Evolutionary conservation across 1,140 invertebrate genomes (phyloP).

Genomic region (Cherax destructor): DNA sequence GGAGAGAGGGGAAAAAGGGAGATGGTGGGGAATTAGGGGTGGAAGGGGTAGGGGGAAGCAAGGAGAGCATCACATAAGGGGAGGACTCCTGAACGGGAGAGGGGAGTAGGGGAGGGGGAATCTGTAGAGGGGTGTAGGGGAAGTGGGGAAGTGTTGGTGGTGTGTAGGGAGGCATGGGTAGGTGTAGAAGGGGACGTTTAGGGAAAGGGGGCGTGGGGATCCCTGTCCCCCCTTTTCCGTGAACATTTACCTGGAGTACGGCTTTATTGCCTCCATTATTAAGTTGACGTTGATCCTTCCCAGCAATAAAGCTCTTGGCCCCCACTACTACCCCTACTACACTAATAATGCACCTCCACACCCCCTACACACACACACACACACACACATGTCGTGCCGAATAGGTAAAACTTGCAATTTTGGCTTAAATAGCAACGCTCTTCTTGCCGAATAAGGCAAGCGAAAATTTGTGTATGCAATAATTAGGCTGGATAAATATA

Average conservation of each 20-base stretch:
- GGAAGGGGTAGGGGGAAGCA: not conserved
- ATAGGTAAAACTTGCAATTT: no score
- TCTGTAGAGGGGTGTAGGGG: not conserved
- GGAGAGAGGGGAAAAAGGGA: no score
- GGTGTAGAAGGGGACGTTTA: not conserved
- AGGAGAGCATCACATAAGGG: not conserved
- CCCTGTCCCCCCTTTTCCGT: no score
- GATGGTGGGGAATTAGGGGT: not conserved
- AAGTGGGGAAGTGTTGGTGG: not conserved
- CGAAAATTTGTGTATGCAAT: no score
- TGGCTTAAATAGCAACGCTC: no score
- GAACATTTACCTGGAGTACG: constrained; percentile 40
- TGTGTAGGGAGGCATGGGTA: not conserved
- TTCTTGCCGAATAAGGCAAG: no score
- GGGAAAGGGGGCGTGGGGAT: not conserved
- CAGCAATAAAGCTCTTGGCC: constrained; percentile 25
- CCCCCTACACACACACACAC: constrained; percentile 14
- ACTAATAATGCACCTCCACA: not conserved
- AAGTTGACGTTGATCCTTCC: constrained; percentile 40
- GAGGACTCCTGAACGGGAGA: not conserved
- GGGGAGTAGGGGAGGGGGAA: not conserved
- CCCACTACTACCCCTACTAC: not conserved
- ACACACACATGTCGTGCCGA: not conserved
- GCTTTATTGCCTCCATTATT: constrained; percentile 44
- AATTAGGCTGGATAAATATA: no score